Conservation (phyloP, 2,888 invertebrate species). For the Lochmaea capreae region DNA sequence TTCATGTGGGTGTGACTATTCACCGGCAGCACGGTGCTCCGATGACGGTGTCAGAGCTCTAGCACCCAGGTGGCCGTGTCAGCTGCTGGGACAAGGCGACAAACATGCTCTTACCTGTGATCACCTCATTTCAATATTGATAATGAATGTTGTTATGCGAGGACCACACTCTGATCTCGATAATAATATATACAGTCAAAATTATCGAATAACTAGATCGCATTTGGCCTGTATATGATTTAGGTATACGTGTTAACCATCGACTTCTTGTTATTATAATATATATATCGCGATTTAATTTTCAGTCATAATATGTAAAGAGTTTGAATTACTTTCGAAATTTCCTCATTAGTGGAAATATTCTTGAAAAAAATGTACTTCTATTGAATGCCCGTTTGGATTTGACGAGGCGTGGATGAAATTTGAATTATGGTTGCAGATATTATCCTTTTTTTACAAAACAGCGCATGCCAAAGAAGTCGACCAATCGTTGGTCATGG, state of each 20-base stretch:
- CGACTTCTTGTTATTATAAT: background rate
- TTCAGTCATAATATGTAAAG: no score
- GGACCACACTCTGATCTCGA: conserved; percentile 56
- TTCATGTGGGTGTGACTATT: conserved; percentile 31
- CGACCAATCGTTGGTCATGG: no score
- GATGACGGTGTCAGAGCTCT: conserved; percentile 49
- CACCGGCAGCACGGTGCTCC: conserved; percentile 13
- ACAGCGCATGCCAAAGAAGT: no score
- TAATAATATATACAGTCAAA: conserved; percentile 28
- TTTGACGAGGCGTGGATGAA: no score
- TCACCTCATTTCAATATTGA: conserved; percentile 63
- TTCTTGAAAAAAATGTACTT: no score
- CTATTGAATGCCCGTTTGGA: no score
- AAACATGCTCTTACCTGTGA: conserved; percentile 58
- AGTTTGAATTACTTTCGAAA: no score
- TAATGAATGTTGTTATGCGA: conserved; percentile 58
- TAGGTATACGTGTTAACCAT: background rate
- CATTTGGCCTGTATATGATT: background rate
- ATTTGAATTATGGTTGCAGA: no score
- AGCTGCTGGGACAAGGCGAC: conserved; percentile 62
- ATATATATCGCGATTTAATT: no score
- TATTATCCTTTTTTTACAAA: no score
- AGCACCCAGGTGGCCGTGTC: conserved; percentile 65
- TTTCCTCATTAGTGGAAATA: no score
- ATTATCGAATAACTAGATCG: conserved; percentile 33